Base-by-base conservation (phyloP, 2,888 invertebrate species). In the Autographa gamma region DNA sequence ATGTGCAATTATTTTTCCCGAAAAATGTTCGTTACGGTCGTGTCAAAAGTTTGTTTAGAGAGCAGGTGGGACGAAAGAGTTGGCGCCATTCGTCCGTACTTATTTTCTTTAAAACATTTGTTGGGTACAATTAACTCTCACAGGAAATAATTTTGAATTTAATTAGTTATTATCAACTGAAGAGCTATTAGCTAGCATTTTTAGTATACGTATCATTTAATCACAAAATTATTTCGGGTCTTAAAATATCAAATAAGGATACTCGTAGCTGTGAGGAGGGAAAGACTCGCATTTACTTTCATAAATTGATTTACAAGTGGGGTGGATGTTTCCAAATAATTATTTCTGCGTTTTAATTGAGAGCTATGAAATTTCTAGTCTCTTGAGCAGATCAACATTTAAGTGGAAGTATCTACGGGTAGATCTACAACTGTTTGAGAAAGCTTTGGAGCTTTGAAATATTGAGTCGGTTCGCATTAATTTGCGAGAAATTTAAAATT, bases 311-410 rank as follows among this genome's bases (percentile, higher is more conserved):
- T 94, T 88, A 88, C 91, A 89, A 93, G 92, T 93, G 91, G 94
- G 94, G 93, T 91, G 92, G 91, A 92, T 90, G 89, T 87, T 91
- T 85, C 85, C 84, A 89, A 92, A 92, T 92, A 93, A 94, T 95
- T 93, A 94, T 93, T 92, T 93, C 90, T 91, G 89, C 90, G 89
- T 90, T 93, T 95, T 95, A 94, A 95, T 95, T 95, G 93, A 94
- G 92, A 91, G 93, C 90, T 91, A 92, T 91, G 91, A 91, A 93
- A 93, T 94, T 93, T 93, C 89, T 91, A 89, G 88, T 88, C 91
- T 87, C 92, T 92, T 89, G 89, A 92, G 87, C 87, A 85, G 89
- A 90, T 92, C 88, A 91, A 89, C 89, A 89, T 85, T 87, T 75
- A 83, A 88, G 89, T 83, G 86, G 83, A 78, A 80, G 72, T 78